These are phyloP conservation scores for Anniella stebbinsi DNA, from an alignment of 2,797 vertebrate genomes.

Conservation along the genomic window DNA sequence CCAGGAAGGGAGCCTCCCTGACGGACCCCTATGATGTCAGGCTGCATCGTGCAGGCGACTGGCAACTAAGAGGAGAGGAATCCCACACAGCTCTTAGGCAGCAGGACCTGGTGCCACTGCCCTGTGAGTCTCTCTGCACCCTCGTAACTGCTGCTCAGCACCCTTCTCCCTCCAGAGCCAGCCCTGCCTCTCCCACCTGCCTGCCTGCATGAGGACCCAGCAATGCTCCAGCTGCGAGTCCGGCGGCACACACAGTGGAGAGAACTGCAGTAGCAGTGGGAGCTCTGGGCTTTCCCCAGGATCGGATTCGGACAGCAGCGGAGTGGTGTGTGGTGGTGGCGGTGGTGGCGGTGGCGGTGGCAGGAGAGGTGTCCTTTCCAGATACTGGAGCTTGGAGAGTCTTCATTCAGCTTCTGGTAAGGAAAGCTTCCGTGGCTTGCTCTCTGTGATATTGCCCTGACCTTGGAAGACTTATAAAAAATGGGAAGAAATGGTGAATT, in stretches of 20 bases:
- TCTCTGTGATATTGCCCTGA: slow-evolving; percentile 64
- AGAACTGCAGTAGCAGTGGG: slow-evolving; percentile 87
- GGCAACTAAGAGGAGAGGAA: slow-evolving; percentile 62
- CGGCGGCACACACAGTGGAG: slow-evolving; percentile 86
- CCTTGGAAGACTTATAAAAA: slow-evolving; percentile 56
- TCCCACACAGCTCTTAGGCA: slow-evolving; percentile 64
- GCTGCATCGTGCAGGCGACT: slow-evolving; percentile 66
- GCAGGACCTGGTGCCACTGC: slow-evolving; percentile 67
- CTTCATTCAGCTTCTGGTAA: slow-evolving; percentile 95
- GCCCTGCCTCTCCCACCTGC: slow-evolving; percentile 73
- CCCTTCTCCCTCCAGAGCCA: slow-evolving; percentile 62
- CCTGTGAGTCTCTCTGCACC: slow-evolving; percentile 23
- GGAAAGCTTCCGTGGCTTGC: background rate
- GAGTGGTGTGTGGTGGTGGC: slow-evolving; percentile 82
- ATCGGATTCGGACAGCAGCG: slow-evolving; percentile 91
- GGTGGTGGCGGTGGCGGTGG: slow-evolving; percentile 80
- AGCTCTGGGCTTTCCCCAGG: slow-evolving; percentile 89
- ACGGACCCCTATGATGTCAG: slow-evolving; percentile 89
- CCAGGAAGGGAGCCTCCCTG: slow-evolving; percentile 80
- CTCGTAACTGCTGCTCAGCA: background rate
- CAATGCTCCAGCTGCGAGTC: slow-evolving; percentile 86
- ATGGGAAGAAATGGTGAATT: background rate
- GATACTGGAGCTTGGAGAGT: slow-evolving; percentile 96
- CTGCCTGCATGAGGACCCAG: slow-evolving; percentile 86
- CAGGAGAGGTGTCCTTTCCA: slow-evolving; percentile 89